These are phyloP conservation scores for Galagoides demidoff DNA, from an alignment of 2,797 vertebrate species.

Conservation along the genomic window DNA sequence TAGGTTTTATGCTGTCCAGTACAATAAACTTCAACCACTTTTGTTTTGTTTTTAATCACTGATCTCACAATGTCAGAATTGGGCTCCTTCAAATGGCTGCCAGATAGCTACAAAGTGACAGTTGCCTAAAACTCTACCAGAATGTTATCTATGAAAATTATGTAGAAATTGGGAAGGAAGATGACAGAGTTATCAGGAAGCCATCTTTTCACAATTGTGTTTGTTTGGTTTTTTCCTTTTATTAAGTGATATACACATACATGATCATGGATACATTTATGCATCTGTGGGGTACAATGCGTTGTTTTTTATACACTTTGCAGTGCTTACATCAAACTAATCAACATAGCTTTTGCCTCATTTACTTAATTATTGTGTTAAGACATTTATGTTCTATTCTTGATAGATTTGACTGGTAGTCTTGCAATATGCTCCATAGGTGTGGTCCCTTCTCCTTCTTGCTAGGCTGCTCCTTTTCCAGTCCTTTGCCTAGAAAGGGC, in stretches of 20 bases:
- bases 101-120: not conserved
- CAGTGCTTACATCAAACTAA: no score
- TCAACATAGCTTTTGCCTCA: no score
- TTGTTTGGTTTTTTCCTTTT: no score
- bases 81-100: not conserved
- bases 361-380: no score
- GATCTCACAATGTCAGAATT: constrained; percentile 29
- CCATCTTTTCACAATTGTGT: not conserved
- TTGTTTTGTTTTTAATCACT: constrained; percentile 19
- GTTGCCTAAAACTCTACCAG: not conserved
- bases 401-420: no score
- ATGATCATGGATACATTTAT: no score
- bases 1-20: not conserved
- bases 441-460: not conserved
- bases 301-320: no score
- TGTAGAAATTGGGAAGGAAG: not conserved
- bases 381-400: no score
- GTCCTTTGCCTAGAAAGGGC: not conserved
- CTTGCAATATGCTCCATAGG: no score
- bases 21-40: not conserved
- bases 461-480: not conserved
- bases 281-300: no score
- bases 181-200: not conserved
- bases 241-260: no score
- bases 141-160: not conserved